A percentile compares a stretch with the other conserved stretches of the same genome.
phyloP scores from a whole-genome alignment of 2,797 vertebrate species.

The Setipinna tenuifilis region DNA sequence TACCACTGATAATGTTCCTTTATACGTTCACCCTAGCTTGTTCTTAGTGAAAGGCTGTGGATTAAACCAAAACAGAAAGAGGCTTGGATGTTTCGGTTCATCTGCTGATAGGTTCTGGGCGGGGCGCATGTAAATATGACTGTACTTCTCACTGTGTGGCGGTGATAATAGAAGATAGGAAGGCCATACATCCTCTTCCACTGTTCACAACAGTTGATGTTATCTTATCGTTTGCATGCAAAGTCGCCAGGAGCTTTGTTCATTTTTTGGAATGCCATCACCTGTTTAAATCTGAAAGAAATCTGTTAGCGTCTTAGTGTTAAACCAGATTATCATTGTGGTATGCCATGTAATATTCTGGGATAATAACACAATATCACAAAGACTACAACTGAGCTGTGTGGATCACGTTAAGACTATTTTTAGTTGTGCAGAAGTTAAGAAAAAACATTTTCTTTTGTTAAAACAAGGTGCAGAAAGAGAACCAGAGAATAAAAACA shows the following conservation, averaged over 20 bases:
- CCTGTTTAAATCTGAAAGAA: too few species aligned
- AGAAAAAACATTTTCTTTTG: too few species aligned
- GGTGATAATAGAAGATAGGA: not conserved
- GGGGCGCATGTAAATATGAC: not conserved
- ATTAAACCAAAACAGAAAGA: not conserved
- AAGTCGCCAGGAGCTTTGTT: too few species aligned
- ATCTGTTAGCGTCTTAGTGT: too few species aligned
- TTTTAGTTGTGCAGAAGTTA: too few species aligned
- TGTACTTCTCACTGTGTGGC: not conserved
- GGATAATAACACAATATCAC: too few species aligned
- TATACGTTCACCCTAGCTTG: not conserved
- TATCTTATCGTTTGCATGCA: not conserved
- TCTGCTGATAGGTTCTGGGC: not conserved
- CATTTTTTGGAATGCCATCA: too few species aligned
- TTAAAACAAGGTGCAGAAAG: too few species aligned
- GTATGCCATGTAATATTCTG: too few species aligned
- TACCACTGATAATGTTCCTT: not conserved
- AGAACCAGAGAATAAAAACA: not conserved
- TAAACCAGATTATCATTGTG: too few species aligned
- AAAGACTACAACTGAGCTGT: too few species aligned
- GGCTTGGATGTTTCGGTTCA: not conserved
- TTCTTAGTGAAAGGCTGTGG: not conserved
- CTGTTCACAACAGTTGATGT: slow-evolving; percentile 36
- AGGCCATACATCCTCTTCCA: not conserved
- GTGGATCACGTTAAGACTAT: too few species aligned